Base-by-base conservation (phyloP, 2,113 vertebrate genomes). In the Chloroceryle aenea region DNA sequence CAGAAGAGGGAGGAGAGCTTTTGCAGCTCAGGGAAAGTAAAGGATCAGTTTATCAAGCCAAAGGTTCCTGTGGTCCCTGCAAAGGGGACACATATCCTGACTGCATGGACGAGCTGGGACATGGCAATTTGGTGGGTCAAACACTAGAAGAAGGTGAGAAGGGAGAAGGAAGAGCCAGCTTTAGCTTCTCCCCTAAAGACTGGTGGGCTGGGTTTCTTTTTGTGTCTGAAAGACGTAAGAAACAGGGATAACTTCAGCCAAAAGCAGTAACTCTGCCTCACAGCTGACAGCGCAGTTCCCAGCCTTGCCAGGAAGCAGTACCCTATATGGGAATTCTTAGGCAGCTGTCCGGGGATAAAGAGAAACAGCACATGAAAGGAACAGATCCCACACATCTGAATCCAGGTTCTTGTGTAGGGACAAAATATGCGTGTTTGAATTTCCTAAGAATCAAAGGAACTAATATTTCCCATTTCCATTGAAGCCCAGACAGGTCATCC, bases 171-270 rank as follows among this genome's bases (percentile, higher is more conserved):
- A 12, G 43, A 19, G 4, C 8, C 26, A 61, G 36, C 34, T 56
- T 64, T 27, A 61, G 26, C 40, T 66, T 73, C 73, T 27, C 23
- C 10, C 18, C n/a, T 61, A 17, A 40, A 75, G 36, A 32, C 7
- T 1, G 1, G 12, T 36, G 7, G 34, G 34, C 18, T 30, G 42
- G 21, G 20, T 67, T 3, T 0, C 12, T 45, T 4, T 0, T 12
- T n/a, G 27, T 69, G 42, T 34, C 66, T 66, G n/a, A 76, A 74
- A 83, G 17, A 48, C 21, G 6, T 6, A 80, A 69, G 58, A 58
- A 89, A 61, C 32, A 43, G 34, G 7, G 50, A 67, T 8, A 72
- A 68, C 56, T 59, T 74, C 73, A 81, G n/a, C 34, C 64, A 64
- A 96, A 90, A 63, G 27, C 79, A 85, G 48, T 21, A 68, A 47